Conservation (phyloP, 1,140 invertebrate species). For the Brachionus koreanus region DNA sequence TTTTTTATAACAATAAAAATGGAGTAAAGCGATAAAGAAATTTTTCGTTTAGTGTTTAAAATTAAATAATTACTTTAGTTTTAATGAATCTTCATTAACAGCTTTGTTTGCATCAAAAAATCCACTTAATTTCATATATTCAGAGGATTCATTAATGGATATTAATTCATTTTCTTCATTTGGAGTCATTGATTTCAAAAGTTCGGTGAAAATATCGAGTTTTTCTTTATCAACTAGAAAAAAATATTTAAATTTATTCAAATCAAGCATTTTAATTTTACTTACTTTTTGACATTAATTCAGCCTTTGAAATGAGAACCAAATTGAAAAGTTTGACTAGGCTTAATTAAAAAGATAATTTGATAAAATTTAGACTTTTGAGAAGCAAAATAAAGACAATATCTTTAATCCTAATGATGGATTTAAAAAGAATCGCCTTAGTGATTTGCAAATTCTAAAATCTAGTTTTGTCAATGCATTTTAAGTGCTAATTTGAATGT, state of each 20-base stretch:
- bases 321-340: not conserved
- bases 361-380: too few species aligned
- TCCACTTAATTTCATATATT: not conserved
- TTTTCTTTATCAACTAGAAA: slow-evolving; percentile 10
- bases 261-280: not conserved
- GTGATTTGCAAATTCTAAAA: too few species aligned
- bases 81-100: not conserved
- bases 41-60: too few species aligned
- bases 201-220: not conserved
- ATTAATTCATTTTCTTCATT: not conserved
- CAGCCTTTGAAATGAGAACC: slow-evolving; percentile 3
- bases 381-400: too few species aligned
- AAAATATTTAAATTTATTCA: not conserved
- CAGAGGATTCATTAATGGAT: not conserved
- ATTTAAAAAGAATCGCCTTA: too few species aligned
- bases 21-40: too few species aligned
- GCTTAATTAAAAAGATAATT: not conserved
- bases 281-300: not conserved
- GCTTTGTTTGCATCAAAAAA: not conserved
- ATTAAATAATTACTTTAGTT: not conserved
- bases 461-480: too few species aligned
- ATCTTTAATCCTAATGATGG: too few species aligned
- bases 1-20: not conserved
- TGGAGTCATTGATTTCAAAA: not conserved
- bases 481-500: too few species aligned